These are phyloP conservation scores for Catharus fuscescens DNA, from an alignment of 2,113 vertebrate genomes.

Conservation along the genomic window DNA sequence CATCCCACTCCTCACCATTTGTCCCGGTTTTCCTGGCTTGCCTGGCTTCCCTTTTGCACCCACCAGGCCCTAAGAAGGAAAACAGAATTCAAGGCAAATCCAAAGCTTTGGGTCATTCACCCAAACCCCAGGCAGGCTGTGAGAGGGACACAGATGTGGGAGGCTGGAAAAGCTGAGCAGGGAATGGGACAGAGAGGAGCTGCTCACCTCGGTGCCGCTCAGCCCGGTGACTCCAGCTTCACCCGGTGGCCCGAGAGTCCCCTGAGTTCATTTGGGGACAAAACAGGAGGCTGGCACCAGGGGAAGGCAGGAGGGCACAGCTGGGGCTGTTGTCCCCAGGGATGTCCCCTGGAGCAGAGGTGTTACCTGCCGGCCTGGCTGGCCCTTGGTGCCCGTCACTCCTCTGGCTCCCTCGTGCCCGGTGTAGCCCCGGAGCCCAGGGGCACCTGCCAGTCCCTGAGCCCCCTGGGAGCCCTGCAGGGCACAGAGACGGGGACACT, in stretches of 20 bases:
- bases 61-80: slow-evolving; percentile 68
- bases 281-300: neutral
- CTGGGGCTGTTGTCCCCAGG: neutral
- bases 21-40: slow-evolving; percentile 69
- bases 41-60: slow-evolving; percentile 80
- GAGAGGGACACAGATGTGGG: neutral
- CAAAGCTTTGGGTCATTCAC: neutral
- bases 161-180: neutral
- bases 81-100: neutral
- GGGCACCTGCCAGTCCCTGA: slow-evolving; percentile 62
- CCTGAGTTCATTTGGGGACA: slow-evolving; percentile 69
- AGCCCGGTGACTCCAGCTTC: slow-evolving; percentile 74
- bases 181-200: neutral
- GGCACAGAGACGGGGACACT: neutral
- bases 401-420: slow-evolving; percentile 77
- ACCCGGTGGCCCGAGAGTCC: slow-evolving; percentile 74
- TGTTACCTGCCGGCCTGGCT: slow-evolving; percentile 76
- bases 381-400: slow-evolving; percentile 72
- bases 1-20: slow-evolving; percentile 60
- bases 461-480: slow-evolving; percentile 39
- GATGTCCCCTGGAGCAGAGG: neutral
- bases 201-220: slow-evolving; percentile 76
- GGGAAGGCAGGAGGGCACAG: neutral
- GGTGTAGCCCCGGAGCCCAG: slow-evolving; percentile 65
- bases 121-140: neutral